Conservation (phyloP, 1,140 invertebrate genomes). For the Cherax destructor region DNA sequence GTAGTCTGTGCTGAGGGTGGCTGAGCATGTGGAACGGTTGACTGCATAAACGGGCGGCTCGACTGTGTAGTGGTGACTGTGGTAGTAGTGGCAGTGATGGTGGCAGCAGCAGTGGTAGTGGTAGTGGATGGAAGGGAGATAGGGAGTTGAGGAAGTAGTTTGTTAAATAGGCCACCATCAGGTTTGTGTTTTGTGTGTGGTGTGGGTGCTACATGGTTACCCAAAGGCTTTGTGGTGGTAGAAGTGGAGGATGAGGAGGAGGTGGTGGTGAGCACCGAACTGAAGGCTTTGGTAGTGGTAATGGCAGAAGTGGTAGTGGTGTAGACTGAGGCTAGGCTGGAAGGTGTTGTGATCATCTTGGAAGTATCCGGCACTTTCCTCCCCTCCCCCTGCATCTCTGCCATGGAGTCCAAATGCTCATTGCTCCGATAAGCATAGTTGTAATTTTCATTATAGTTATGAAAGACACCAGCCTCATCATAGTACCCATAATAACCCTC, state of each 20-base stretch:
- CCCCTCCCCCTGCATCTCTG: slow-evolving; percentile 45
- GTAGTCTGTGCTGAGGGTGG: slow-evolving; percentile 10
- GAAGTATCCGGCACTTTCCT: slow-evolving; percentile 31
- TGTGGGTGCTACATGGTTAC: slow-evolving; percentile 66
- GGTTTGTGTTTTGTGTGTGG: slow-evolving; percentile 60
- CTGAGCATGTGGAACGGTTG: slow-evolving; percentile 61
- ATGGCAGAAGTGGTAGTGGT: slow-evolving; percentile 61
- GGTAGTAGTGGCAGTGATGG: slow-evolving; percentile 59
- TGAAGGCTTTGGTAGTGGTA: slow-evolving; percentile 65
- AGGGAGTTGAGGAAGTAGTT: slow-evolving; percentile 68
- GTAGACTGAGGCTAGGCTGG: slow-evolving; percentile 41
- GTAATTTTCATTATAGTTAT: slow-evolving; percentile 81
- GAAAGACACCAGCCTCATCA: slow-evolving; percentile 77
- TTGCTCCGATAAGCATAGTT: slow-evolving; percentile 83
- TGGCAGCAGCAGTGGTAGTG: slow-evolving; percentile 64
- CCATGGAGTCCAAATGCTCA: slow-evolving; percentile 76
- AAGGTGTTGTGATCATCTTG: slow-evolving; percentile 52
- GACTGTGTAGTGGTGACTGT: slow-evolving; percentile 66
- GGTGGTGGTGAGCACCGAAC: slow-evolving; percentile 63
- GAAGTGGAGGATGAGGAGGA: slow-evolving; percentile 67
- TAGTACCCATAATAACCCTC: slow-evolving; percentile 75
- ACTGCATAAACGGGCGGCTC: slow-evolving; percentile 58
- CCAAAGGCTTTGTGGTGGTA: slow-evolving; percentile 62
- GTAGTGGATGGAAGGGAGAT: slow-evolving; percentile 67
- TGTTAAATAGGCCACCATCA: slow-evolving; percentile 62